Evolutionary conservation across 2,797 vertebrate species (phyloP).

Genomic region (Pseudomugil tenellus): DNA sequence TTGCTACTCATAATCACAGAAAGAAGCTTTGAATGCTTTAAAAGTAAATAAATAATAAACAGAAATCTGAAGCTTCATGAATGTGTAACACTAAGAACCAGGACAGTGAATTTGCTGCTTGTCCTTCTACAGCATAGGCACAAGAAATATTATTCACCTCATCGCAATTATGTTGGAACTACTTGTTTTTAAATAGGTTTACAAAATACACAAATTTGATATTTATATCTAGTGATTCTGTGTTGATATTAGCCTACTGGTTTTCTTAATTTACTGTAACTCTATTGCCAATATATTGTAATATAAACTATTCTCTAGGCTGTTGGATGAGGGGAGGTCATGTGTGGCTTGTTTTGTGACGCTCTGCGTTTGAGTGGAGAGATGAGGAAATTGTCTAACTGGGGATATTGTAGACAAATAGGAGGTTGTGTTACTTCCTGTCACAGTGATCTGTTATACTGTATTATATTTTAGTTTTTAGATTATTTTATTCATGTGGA

Average conservation of each 20-base stretch:
- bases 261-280: conserved; percentile 82
- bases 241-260: conserved; percentile 81
- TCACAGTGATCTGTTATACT: conserved; percentile 52
- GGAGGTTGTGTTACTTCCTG: conserved; percentile 15
- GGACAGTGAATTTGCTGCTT: conserved; percentile 58
- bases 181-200: conserved; percentile 72
- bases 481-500: conserved; percentile 54
- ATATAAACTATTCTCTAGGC: conserved; percentile 79
- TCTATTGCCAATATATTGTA: conserved; percentile 82
- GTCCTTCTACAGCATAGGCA: conserved; percentile 39
- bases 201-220: conserved; percentile 74
- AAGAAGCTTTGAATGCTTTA: conserved; percentile 31
- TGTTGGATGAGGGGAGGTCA: conserved; percentile 55
- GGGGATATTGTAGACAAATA: background rate
- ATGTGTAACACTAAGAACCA: conserved; percentile 40
- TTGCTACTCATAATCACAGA: conserved; percentile 29
- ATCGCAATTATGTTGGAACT: conserved; percentile 60
- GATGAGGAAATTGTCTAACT: background rate
- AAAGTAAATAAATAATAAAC: conserved; percentile 20
- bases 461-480: conserved; percentile 65
- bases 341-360: conserved; percentile 24
- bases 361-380: conserved; percentile 19
- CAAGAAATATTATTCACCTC: conserved; percentile 45
- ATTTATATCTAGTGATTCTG: conserved; percentile 85
- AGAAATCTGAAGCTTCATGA: conserved; percentile 30